Evolutionary conservation across 2,797 vertebrate species (phyloP).

Genomic region (Otolemur crassicaudatus): DNA sequence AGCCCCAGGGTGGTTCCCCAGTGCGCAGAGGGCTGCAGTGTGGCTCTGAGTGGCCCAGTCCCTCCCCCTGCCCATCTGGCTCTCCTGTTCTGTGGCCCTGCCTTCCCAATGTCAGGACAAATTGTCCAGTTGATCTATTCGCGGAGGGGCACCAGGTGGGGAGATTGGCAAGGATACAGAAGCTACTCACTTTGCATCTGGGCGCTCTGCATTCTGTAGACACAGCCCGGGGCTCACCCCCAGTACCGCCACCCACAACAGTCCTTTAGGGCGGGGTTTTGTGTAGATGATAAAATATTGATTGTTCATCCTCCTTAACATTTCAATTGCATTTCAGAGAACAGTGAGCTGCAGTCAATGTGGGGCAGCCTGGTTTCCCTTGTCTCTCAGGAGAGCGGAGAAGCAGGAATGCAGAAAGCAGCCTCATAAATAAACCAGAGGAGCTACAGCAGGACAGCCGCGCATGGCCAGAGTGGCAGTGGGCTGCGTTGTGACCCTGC

Average conservation of each 20-base stretch:
- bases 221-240: neutral
- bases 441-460: neutral
- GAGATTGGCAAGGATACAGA: neutral
- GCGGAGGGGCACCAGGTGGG: neutral
- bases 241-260: neutral
- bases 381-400: neutral
- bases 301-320: constrained; percentile 16
- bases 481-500: neutral
- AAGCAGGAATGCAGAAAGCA: neutral
- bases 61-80: neutral
- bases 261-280: constrained; percentile 12
- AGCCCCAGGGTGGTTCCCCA: neutral
- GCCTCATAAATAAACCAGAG: constrained; percentile 44
- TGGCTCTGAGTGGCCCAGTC: neutral
- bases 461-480: neutral
- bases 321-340: constrained; percentile 70
- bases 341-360: neutral
- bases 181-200: neutral
- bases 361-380: neutral
- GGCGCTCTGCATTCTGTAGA: neutral
- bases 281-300: constrained; percentile 64
- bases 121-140: neutral
- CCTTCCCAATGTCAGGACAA: neutral
- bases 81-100: neutral
- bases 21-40: no score